Evolutionary conservation across 92 coral and sea anemone species (phyloP), one percentile per base, ranked within the genome.

Genomic region (Palythoa grandiflora): DNA sequence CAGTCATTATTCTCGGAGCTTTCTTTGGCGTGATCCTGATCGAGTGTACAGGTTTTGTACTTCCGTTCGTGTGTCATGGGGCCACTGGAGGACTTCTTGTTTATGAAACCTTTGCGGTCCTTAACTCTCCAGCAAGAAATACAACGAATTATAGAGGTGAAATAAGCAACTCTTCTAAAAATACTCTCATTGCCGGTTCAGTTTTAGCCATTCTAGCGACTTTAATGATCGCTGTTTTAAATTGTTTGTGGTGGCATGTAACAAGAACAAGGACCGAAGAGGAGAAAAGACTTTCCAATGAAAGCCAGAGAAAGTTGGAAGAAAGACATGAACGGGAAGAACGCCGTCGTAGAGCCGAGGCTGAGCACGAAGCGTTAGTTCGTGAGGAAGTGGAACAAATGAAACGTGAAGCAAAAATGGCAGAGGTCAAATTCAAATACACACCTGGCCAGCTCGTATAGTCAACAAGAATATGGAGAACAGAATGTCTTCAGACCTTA

Each of bases 31-130:
- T 78, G 2, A 40, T 78, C 1, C 71, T 78, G 28, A 78, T 78
- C 35, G 83, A 78, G 52, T 37, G 55, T 78, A 35, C 83, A 78
- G 83, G 83, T 10, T 78, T 78, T 5, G 14, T 20, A 1, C 17
- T 78, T 8, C 83, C 83, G 51, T 36, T 78, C 14, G 28, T 78
- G 0, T 78, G 83, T 15, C 83, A 78, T 3, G 83, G 83, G 55
- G 70, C 68, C 3, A 15, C 21, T 8, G 44, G 70, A 3, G 83
- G 83, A 16, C 68, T 78, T 38, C 48, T 78, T 14, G 15, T 78
- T 9, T 78, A 55, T 19, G 83, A 78, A 37, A 36, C 83, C 1
- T 55, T 35, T 0, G 17, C 68, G 14, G 48, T 35, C 16, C 2
- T 20, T 15, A 35, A 35, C 39, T 51, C 80, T 6, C 38, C 57